Conservation (phyloP, 1,140 invertebrate genomes). For the Ridgeia piscesae region DNA sequence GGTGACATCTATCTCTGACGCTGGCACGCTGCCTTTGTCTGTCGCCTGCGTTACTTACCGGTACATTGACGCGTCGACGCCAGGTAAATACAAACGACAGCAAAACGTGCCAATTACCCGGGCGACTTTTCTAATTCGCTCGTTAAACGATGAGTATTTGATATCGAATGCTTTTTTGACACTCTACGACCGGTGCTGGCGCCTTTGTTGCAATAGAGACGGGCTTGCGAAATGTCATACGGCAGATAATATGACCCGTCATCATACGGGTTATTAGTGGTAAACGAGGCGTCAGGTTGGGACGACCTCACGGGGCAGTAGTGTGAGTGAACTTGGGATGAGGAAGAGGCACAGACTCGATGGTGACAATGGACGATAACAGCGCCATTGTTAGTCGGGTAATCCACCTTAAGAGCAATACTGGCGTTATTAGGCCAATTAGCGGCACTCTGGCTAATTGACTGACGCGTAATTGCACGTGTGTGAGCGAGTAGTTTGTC, state of each 20-base stretch:
- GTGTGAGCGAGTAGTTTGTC: neutral
- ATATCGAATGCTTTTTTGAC: neutral
- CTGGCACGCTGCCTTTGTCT: neutral
- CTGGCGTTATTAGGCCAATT: neutral
- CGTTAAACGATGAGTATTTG: neutral
- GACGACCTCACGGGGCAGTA: neutral
- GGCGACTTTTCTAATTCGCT: neutral
- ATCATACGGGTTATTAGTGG: neutral
- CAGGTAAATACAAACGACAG: neutral
- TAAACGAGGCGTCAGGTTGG: neutral
- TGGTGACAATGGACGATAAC: neutral
- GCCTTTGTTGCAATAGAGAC: neutral
- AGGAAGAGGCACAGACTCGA: neutral
- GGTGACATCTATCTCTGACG: too few relatives aligned
- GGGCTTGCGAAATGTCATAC: neutral
- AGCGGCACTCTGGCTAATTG: neutral
- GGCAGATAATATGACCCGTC: neutral
- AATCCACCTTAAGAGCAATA: neutral
- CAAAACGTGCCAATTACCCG: neutral
- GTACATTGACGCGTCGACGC: neutral
- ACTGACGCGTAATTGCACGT: neutral
- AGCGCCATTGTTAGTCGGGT: neutral
- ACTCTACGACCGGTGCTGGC: too few relatives aligned
- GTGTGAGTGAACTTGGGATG: neutral
- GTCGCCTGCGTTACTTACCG: neutral